Percentiles rank a stretch among this genome's conserved stretches.
Conservation (phyloP, 2,888 invertebrate genomes). For the Anticlea derivata region DNA sequence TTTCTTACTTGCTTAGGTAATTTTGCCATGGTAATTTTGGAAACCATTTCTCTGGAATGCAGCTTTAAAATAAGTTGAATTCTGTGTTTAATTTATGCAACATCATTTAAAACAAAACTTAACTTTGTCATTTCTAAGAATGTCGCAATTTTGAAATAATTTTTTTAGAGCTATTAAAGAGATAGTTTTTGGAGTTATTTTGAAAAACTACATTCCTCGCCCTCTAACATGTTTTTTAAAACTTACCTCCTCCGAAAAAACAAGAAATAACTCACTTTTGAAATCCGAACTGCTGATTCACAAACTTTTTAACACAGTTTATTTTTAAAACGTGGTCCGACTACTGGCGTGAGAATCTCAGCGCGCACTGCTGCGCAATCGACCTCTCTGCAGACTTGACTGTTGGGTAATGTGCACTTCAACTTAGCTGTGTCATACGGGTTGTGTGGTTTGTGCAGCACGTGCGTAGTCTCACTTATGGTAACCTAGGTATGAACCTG, state of each 20-base stretch:
- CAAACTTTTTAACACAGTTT: conserved; percentile 37
- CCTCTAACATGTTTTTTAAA: background rate
- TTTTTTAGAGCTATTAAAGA: too few relatives aligned
- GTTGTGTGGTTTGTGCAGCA: conserved; percentile 1
- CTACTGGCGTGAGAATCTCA: conserved; percentile 41
- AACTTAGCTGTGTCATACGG: conserved; percentile 27
- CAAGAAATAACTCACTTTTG: conserved; percentile 38
- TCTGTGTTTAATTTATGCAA: too few relatives aligned
- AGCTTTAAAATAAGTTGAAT: too few relatives aligned
- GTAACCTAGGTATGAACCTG: background rate
- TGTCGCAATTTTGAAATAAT: too few relatives aligned
- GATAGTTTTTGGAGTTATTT: too few relatives aligned
- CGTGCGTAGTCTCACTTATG: background rate
- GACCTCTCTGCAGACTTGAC: conserved; percentile 44
- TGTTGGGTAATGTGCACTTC: conserved; percentile 62
- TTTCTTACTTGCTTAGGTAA: too few relatives aligned
- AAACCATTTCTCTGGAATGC: too few relatives aligned
- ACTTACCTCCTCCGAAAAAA: conserved; percentile 4
- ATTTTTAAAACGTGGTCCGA: conserved; percentile 41
- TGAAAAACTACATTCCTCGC: too few relatives aligned
- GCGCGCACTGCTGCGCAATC: conserved; percentile 51
- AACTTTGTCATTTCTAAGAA: too few relatives aligned
- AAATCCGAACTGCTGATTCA: conserved; percentile 38
- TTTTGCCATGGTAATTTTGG: too few relatives aligned
- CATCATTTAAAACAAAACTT: too few relatives aligned